These are phyloP conservation scores for Empidonax traillii DNA, from an alignment of 2,113 vertebrate species.

Conservation along the genomic window DNA sequence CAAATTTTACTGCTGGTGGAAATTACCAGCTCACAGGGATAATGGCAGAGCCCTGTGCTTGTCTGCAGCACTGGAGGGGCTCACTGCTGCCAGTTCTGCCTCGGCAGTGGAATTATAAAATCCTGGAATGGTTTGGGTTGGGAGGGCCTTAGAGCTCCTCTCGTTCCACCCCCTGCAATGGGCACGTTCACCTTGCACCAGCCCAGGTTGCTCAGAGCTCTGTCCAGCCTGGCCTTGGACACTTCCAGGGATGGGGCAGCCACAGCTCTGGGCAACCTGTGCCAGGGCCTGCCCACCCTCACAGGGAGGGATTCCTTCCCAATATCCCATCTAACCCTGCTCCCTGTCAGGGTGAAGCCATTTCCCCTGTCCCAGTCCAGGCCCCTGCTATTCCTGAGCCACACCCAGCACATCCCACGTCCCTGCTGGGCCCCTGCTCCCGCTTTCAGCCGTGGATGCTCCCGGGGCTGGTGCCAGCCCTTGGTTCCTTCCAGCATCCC, in stretches of 20 bases:
- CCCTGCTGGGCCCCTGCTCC: fast-evolving
- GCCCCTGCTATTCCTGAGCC: neutral
- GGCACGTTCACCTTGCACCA: neutral
- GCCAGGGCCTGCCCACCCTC: neutral
- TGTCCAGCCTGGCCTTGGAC: fast-evolving
- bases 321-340: neutral
- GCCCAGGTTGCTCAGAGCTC: neutral
- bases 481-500: neutral
- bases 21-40: neutral
- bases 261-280: neutral
- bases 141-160: neutral
- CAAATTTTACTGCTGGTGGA: neutral
- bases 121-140: neutral
- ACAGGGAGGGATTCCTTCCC: neutral
- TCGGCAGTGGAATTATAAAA: neutral
- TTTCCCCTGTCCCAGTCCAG: neutral
- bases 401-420: fast-evolving
- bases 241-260: neutral
- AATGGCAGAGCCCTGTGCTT: neutral
- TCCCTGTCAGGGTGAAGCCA: neutral
- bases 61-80: neutral
- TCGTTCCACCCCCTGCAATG: neutral
- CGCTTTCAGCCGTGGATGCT: fast-evolving
- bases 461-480: neutral
- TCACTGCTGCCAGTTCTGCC: neutral